Evolutionary conservation across 2,797 vertebrate species (phyloP).

Genomic region (Gallinago solitaria): DNA sequence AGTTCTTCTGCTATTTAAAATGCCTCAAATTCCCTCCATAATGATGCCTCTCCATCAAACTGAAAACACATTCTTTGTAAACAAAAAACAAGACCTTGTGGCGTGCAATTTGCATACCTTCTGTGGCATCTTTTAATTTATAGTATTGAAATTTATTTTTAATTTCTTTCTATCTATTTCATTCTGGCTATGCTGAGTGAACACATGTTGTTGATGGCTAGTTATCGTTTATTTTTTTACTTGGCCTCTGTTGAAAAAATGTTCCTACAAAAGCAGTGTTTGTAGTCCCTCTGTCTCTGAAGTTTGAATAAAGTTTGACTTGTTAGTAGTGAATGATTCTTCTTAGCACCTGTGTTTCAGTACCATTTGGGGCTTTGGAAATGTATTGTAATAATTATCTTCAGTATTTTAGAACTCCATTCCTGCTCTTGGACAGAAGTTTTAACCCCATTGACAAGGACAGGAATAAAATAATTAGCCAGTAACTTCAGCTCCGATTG

Average conservation of each 20-base stretch:
- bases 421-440: neutral
- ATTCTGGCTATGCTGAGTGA: neutral
- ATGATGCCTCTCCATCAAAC: slow-evolving; percentile 69
- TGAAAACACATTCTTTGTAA: slow-evolving; percentile 60
- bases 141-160: slow-evolving; percentile 75
- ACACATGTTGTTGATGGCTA: slow-evolving; percentile 12
- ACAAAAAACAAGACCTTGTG: slow-evolving; percentile 67
- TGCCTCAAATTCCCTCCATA: slow-evolving; percentile 64
- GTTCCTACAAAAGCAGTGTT: neutral
- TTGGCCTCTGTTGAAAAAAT: neutral
- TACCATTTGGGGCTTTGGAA: neutral
- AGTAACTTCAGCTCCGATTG: neutral
- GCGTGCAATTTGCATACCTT: slow-evolving; percentile 62
- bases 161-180: slow-evolving; percentile 48
- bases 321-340: neutral
- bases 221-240: neutral
- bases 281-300: slow-evolving; percentile 1
- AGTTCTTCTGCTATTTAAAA: slow-evolving; percentile 66
- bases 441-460: neutral
- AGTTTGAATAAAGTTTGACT: neutral
- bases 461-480: neutral
- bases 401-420: neutral
- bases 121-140: slow-evolving; percentile 66
- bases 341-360: neutral
- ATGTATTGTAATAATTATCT: neutral